These are phyloP conservation scores for Cephus rjabovi DNA, from an alignment of 2,888 invertebrate species.

Conservation along the genomic window DNA sequence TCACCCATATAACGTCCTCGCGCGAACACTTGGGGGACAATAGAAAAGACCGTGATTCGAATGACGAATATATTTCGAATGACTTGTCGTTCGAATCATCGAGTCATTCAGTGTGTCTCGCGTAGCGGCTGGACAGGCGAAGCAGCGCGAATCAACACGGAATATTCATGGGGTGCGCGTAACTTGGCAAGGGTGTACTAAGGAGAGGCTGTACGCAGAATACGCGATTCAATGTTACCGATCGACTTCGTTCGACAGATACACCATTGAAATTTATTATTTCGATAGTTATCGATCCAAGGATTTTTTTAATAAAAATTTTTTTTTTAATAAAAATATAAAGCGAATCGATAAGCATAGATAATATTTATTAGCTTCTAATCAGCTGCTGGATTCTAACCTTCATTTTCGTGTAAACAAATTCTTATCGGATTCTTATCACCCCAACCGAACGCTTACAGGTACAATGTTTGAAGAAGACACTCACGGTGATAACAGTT, in stretches of 20 bases:
- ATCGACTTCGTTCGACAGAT: background rate
- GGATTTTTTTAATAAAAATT: background rate
- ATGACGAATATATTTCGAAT: slow-evolving; percentile 46
- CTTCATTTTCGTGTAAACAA: background rate
- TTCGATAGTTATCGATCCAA: background rate
- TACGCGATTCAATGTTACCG: background rate
- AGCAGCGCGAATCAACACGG: background rate
- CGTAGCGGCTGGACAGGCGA: background rate
- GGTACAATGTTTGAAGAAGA: slow-evolving; percentile 22
- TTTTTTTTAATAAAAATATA: background rate
- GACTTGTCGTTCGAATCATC: background rate
- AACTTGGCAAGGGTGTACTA: background rate
- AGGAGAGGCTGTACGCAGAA: background rate
- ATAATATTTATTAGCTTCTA: background rate
- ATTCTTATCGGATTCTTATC: background rate
- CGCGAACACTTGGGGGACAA: slow-evolving; percentile 37
- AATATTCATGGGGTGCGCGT: background rate
- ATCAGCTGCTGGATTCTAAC: background rate
- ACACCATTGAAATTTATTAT: background rate
- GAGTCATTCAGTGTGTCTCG: background rate
- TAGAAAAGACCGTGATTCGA: slow-evolving; percentile 50
- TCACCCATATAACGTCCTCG: slow-evolving; percentile 26
- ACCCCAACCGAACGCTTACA: slow-evolving; percentile 8
- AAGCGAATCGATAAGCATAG: background rate
- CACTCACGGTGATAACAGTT: slow-evolving; percentile 20